Percentiles rank a stretch among this genome's conserved stretches.
Conservation (phyloP, 2,797 vertebrate genomes). For the Caiman crocodilus region DNA sequence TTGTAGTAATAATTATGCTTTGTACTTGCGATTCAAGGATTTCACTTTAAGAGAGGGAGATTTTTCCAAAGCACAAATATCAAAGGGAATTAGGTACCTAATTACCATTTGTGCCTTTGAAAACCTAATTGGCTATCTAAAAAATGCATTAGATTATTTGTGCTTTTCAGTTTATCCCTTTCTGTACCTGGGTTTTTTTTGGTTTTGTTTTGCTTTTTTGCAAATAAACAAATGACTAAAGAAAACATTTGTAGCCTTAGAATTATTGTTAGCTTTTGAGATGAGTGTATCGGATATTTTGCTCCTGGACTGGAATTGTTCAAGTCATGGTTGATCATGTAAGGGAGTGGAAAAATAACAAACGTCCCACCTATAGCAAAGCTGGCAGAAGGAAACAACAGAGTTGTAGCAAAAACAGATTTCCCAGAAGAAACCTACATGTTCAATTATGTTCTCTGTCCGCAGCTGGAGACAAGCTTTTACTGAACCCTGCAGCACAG, state of each 20-base stretch:
- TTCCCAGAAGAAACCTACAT: conserved; percentile 59
- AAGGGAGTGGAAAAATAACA: conserved; percentile 22
- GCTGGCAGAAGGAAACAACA: conserved; percentile 27
- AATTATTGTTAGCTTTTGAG: conserved; percentile 66
- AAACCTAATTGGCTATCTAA: background rate
- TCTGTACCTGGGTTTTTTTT: background rate
- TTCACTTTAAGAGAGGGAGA: background rate
- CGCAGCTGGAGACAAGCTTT: conserved; percentile 39
- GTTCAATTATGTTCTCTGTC: conserved; percentile 38
- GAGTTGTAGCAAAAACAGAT: conserved; percentile 40
- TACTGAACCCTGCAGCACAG: conserved; percentile 45
- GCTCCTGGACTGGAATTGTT: conserved; percentile 1
- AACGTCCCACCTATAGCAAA: background rate
- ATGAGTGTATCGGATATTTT: conserved; percentile 5
- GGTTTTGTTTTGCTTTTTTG: background rate
- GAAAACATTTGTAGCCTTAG: fast-evolving
- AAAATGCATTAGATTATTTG: background rate
- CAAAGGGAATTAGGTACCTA: background rate
- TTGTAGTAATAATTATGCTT: background rate
- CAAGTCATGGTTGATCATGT: conserved; percentile 29
- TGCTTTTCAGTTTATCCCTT: background rate
- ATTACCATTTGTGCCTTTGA: background rate
- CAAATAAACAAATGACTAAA: background rate
- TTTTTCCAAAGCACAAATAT: background rate
- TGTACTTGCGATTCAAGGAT: background rate